Percentiles rank a stretch among this genome's conserved stretches.
phyloP scores from a whole-genome alignment of 2,888 invertebrate genomes.

The Melieria crassipennis region DNA sequence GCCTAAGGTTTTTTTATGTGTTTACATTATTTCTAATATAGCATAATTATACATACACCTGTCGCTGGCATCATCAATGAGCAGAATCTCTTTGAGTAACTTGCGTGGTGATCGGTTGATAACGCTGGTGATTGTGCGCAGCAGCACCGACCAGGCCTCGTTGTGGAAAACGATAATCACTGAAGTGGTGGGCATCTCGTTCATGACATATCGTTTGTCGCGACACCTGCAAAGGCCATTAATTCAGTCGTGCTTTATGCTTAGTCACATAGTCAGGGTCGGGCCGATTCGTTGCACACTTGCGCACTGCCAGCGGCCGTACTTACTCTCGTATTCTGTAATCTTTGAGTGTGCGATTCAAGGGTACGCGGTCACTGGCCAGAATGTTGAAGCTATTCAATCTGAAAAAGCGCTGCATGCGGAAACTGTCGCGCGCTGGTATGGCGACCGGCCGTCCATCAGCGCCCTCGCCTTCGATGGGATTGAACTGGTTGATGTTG shows the following conservation, averaged over 20 bases:
- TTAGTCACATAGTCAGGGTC: too few species aligned
- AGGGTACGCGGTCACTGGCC: constrained; percentile 87
- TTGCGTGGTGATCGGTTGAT: constrained; percentile 84
- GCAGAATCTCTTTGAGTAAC: constrained; percentile 83
- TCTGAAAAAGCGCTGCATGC: constrained; percentile 81
- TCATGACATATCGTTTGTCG: constrained; percentile 67
- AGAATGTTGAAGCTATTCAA: constrained; percentile 89
- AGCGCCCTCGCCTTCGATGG: constrained; percentile 78
- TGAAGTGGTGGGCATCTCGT: constrained; percentile 83
- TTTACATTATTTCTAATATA: not conserved
- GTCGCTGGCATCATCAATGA: constrained; percentile 90
- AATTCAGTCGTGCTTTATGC: not conserved
- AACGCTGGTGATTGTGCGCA: constrained; percentile 94
- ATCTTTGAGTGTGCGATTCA: constrained; percentile 86
- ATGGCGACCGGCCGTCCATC: constrained; percentile 83
- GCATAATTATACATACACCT: constrained; percentile 70
- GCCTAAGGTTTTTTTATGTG: not conserved
- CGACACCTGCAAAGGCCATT: constrained; percentile 69
- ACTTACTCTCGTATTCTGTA: constrained; percentile 81
- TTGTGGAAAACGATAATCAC: constrained; percentile 98
- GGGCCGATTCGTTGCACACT: too few species aligned
- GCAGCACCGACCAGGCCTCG: constrained; percentile 97
- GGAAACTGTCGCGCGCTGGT: constrained; percentile 77
- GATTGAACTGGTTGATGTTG: constrained; percentile 82
- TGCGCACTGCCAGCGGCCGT: too few species aligned